phyloP scores from a whole-genome alignment of 2,797 vertebrate genomes.

The Oreochromis mossambicus region DNA sequence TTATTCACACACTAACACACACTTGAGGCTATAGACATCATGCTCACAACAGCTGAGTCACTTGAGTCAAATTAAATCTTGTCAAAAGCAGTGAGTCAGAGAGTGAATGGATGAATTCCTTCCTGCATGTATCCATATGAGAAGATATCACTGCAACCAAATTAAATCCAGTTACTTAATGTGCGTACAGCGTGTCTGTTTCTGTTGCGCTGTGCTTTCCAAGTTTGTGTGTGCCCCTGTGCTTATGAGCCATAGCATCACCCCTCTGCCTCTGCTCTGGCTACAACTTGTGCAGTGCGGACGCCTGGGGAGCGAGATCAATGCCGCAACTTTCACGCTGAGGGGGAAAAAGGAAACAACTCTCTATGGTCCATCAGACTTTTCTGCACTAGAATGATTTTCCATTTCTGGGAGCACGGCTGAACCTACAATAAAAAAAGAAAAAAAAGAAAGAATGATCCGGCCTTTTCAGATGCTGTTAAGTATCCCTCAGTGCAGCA shows the following conservation, averaged over 20 bases:
- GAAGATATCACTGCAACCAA: background rate
- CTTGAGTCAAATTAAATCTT: conserved; percentile 12
- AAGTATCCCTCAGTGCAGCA: conserved; percentile 29
- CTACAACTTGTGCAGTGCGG: background rate
- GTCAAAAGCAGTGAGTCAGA: conserved; percentile 8
- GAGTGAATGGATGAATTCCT: background rate
- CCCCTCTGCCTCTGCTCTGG: background rate
- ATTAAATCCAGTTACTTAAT: background rate
- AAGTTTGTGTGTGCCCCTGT: background rate
- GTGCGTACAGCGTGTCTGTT: background rate
- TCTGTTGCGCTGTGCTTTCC: background rate
- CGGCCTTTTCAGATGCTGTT: conserved; percentile 22
- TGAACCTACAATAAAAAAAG: background rate
- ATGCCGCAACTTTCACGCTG: conserved; percentile 19
- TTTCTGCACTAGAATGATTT: conserved; percentile 34
- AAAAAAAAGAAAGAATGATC: background rate
- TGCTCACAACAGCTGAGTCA: conserved; percentile 29
- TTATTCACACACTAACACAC: background rate
- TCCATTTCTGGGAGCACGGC: conserved; percentile 23
- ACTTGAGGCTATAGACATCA: conserved; percentile 13
- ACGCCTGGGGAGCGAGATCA: conserved; percentile 32
- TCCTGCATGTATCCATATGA: background rate
- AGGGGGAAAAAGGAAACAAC: conserved; percentile 34
- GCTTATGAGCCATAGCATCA: conserved; percentile 1
- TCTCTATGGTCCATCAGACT: conserved; percentile 25